phyloP scores from a whole-genome alignment of 2,797 vertebrate species.

The Aphelocoma californica region DNA sequence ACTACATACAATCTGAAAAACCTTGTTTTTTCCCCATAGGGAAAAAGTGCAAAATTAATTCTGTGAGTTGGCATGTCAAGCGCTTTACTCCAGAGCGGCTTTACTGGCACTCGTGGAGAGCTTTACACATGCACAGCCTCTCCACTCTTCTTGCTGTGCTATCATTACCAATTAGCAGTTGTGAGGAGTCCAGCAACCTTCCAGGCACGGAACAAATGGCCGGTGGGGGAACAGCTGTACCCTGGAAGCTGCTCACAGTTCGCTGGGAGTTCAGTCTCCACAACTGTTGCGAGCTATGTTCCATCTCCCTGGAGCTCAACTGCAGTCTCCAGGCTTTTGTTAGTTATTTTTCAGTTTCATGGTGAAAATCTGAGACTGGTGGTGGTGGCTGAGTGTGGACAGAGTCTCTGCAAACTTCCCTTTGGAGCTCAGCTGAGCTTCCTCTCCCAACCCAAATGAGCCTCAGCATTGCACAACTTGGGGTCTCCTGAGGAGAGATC shows the following conservation, averaged over 20 bases:
- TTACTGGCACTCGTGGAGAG: background rate
- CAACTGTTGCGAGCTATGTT: background rate
- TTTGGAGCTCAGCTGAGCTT: background rate
- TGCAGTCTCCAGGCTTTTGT: background rate
- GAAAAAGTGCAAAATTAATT: background rate
- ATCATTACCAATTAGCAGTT: background rate
- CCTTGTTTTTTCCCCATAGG: background rate
- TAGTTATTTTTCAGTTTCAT: background rate
- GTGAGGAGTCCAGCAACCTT: background rate
- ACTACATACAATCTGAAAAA: background rate
- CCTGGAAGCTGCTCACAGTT: background rate
- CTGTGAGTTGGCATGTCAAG: background rate
- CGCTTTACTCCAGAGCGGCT: background rate
- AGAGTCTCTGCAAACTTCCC: background rate
- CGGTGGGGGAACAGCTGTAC: background rate
- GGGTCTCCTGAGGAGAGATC: conserved; percentile 39
- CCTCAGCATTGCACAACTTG: background rate
- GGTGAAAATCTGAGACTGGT: background rate
- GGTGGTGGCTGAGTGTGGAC: background rate
- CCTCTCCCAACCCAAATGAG: background rate
- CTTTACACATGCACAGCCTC: background rate
- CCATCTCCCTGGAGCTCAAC: background rate
- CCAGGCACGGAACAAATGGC: background rate
- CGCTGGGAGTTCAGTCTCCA: background rate
- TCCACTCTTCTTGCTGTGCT: background rate